These are phyloP conservation scores for Temnothorax longispinosus DNA, from an alignment of 1,140 invertebrate species.

Conservation along the genomic window DNA sequence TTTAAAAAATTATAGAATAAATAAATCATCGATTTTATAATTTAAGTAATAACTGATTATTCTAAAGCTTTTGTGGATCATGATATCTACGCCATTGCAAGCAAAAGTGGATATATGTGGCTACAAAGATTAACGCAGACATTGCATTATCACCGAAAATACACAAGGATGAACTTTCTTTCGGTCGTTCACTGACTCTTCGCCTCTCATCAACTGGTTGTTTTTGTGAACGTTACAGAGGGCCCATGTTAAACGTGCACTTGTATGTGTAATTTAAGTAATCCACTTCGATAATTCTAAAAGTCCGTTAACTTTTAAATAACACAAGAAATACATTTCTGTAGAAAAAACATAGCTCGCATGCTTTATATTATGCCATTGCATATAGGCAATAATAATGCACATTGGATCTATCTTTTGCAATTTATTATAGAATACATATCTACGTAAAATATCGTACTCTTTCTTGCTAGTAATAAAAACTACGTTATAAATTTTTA, in stretches of 20 bases:
- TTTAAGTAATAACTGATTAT: neutral
- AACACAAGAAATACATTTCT: neutral
- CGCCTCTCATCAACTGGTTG: constrained; percentile 2
- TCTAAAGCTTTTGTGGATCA: neutral
- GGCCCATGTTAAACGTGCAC: neutral
- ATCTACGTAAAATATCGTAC: neutral
- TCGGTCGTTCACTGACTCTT: constrained; percentile 67
- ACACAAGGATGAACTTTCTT: constrained; percentile 71
- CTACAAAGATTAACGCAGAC: constrained; percentile 71
- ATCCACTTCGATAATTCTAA: constrained; percentile 2
- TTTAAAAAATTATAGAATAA: neutral
- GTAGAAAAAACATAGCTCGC: neutral
- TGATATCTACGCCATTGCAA: constrained; percentile 54
- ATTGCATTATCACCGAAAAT: constrained; percentile 74
- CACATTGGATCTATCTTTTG: neutral
- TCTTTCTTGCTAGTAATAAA: constrained; percentile 11
- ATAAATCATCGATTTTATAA: neutral
- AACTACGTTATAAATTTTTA: constrained; percentile 3
- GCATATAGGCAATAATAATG: neutral
- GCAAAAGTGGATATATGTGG: constrained; percentile 32
- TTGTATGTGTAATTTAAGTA: neutral
- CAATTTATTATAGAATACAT: neutral
- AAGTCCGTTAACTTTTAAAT: neutral
- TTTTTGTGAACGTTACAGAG: constrained; percentile 24
- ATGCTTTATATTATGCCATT: neutral